Conservation (phyloP, 2,888 invertebrate species). For the Lasiommata megera region DNA sequence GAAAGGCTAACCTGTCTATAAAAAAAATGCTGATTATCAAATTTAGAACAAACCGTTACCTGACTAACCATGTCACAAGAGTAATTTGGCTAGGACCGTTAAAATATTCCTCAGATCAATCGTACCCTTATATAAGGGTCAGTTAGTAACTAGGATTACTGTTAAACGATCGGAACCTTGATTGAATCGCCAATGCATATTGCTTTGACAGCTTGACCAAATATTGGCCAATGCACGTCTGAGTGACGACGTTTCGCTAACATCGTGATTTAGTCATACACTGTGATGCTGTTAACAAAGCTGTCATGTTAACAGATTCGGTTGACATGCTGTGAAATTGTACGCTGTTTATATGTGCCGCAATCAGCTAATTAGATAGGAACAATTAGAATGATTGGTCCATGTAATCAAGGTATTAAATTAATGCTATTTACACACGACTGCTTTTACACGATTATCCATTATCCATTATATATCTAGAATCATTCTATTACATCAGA, state of each 20-base stretch:
- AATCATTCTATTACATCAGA: no score
- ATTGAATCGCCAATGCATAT: constrained; percentile 25
- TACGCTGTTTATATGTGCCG: not conserved
- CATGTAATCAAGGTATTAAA: no score
- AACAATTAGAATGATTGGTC: not conserved
- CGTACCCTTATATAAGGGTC: not conserved
- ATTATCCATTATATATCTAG: no score
- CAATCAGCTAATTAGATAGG: constrained; percentile 10
- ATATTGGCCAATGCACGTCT: constrained; percentile 20
- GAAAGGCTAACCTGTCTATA: no score
- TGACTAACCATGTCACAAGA: no score
- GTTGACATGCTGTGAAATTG: not conserved
- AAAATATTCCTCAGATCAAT: no score
- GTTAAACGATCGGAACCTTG: not conserved
- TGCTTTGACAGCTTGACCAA: constrained; percentile 20
- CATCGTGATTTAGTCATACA: constrained; percentile 4
- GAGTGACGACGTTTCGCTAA: constrained; percentile 15
- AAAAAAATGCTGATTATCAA: no score
- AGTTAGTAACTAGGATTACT: not conserved
- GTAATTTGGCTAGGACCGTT: no score
- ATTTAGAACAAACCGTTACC: no score
- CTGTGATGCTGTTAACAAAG: not conserved
- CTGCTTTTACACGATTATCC: no score
- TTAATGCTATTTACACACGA: no score
- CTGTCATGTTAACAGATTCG: not conserved